phyloP scores from a whole-genome alignment of 2,888 invertebrate genomes.

The Anaspis maculata region DNA sequence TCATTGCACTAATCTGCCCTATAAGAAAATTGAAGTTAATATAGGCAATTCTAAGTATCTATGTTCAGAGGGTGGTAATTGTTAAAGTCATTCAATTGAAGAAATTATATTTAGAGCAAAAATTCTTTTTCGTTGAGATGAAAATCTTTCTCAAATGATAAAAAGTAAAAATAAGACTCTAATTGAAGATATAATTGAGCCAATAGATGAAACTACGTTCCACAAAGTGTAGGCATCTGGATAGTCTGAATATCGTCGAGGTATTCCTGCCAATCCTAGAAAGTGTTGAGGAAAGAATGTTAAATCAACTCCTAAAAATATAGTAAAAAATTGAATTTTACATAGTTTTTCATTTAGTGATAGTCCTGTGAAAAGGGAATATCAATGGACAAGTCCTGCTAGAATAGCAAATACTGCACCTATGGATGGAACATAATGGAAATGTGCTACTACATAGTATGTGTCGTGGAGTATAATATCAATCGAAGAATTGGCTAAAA shows the following conservation, averaged over 20 bases:
- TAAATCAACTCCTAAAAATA: slow-evolving; percentile 71
- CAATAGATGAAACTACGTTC: slow-evolving; percentile 60
- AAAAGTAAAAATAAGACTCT: slow-evolving; percentile 52
- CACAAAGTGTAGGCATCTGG: slow-evolving; percentile 57
- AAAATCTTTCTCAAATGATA: slow-evolving; percentile 55
- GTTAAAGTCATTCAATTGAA: slow-evolving; percentile 57
- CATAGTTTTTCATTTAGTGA: slow-evolving; percentile 48
- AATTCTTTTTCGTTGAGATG: slow-evolving; percentile 43
- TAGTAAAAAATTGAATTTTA: slow-evolving; percentile 61
- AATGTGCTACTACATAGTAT: slow-evolving; percentile 79
- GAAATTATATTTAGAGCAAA: slow-evolving; percentile 45
- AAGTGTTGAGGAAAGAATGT: slow-evolving; percentile 79
- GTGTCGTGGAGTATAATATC: slow-evolving; percentile 73
- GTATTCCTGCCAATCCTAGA: slow-evolving; percentile 61
- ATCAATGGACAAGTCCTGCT: slow-evolving; percentile 65
- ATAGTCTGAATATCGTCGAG: slow-evolving; percentile 57
- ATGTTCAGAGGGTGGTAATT: slow-evolving; percentile 50
- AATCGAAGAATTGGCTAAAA: slow-evolving; percentile 66
- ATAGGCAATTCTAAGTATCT: slow-evolving; percentile 53
- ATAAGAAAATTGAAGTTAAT: slow-evolving; percentile 51
- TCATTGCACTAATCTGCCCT: slow-evolving; percentile 54
- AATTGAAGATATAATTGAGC: slow-evolving; percentile 54
- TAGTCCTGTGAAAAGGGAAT: slow-evolving; percentile 57
- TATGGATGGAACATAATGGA: slow-evolving; percentile 74
- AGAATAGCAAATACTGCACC: slow-evolving; percentile 74